Base-by-base conservation (phyloP, 1,140 invertebrate species). In the Orius insidiosus region DNA sequence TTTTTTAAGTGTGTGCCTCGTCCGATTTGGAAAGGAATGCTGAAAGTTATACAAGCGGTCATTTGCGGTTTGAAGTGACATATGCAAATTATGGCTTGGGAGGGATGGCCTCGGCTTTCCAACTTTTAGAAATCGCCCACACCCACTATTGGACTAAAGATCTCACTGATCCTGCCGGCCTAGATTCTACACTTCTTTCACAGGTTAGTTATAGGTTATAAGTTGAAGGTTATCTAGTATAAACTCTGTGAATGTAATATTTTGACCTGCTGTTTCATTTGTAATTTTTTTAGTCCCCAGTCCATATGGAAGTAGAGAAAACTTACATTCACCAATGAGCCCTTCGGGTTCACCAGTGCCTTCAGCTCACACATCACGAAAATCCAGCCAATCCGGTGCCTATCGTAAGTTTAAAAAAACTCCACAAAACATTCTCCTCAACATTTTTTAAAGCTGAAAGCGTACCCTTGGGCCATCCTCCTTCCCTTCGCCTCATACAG, bases 81-180 rank as follows among this genome's bases (percentile, higher is more conserved):
- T 98, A 86, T 60, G 72, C 76, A 13, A 96, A 94, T 68, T 89
- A 89, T 57, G 90, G 92, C 0, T 69, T 92, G 0, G 92, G 93
- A 44, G 96, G 96, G 15, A 93, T 97, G 80, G 94, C 94, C 0
- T 95, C 89, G 2, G 86, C 90, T 9, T 94, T 92, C 62, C 90
- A 95, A 64, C 68, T 98, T 38, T 77, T 97, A 51, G 94, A 98
- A 70, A 93, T 98, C 59, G 87, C 92, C 2, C 93, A 98, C 63
- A 98, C 94, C 0, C 94, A 98, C 64, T 98, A 88, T 60, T 98
- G 92, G 90, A 83, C 80, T 41, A 85, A 87, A 59, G 90, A 95
- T 58, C 59, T 82, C 1, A 66, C 66, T 9, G 75, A 85, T 36
- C 51, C 57, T 46, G 38, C 69, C 53, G 38, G 61, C 18, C 65